phyloP scores from a whole-genome alignment of 2,113 vertebrate species.

The Dendropsophus ebraccatus region DNA sequence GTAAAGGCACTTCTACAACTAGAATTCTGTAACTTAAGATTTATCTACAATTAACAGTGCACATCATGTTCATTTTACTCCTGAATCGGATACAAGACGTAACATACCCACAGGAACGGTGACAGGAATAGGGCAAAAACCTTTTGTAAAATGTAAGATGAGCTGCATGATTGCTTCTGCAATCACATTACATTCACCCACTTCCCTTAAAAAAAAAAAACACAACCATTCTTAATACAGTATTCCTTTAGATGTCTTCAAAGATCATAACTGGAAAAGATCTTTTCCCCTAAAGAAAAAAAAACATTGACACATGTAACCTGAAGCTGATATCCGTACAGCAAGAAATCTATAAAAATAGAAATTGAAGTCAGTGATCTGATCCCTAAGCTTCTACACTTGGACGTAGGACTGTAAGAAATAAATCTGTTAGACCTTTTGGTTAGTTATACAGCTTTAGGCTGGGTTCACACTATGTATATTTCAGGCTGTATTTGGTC shows the following conservation, averaged over 20 bases:
- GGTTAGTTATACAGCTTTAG: background rate
- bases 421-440: background rate
- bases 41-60: constrained; percentile 69
- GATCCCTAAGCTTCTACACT: background rate
- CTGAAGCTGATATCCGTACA: background rate
- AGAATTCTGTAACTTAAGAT: constrained; percentile 32
- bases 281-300: background rate
- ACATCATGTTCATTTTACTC: constrained; percentile 59
- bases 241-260: background rate
- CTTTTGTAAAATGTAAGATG: background rate
- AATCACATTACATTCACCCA: background rate
- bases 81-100: background rate
- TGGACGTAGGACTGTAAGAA: background rate
- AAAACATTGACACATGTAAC: background rate
- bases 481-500: too few species aligned
- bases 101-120: background rate
- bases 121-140: background rate
- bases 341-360: background rate
- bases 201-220: too few species aligned
- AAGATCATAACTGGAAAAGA: background rate
- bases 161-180: background rate
- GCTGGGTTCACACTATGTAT: too few species aligned
- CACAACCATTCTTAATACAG: background rate
- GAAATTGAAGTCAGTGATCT: constrained; percentile 29
- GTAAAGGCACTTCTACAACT: constrained; percentile 78